Evolutionary conservation across 1,140 invertebrate species (phyloP).

Genomic region (Pseudomyrmex cubaensis): DNA sequence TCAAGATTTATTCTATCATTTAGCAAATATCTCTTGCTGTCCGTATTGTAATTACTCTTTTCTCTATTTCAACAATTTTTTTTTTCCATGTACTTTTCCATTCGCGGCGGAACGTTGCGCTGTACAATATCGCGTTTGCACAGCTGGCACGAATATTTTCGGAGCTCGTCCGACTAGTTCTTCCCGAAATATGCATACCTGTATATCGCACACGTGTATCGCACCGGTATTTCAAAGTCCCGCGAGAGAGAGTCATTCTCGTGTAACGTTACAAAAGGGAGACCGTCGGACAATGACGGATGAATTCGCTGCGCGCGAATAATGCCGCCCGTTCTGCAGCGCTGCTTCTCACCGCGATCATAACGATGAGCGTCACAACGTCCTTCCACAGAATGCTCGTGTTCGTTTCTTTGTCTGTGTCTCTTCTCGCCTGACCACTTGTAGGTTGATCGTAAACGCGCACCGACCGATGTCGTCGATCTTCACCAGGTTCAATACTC

Average conservation of each 20-base stretch:
- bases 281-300: slow-evolving; percentile 67
- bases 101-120: not conserved
- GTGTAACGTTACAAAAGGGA: slow-evolving; percentile 63
- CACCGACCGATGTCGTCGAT: slow-evolving; percentile 1
- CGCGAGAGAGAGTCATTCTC: slow-evolving; percentile 52
- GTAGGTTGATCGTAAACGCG: slow-evolving; percentile 4
- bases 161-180: not conserved
- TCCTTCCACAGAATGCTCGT: slow-evolving; percentile 36
- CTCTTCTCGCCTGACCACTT: slow-evolving; percentile 16
- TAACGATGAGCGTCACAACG: slow-evolving; percentile 38
- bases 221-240: slow-evolving; percentile 56
- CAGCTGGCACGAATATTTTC: not conserved
- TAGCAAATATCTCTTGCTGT: no score
- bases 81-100: not conserved
- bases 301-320: slow-evolving; percentile 68
- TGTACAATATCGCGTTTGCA: not conserved
- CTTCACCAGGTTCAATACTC: slow-evolving; percentile 16
- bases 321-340: slow-evolving; percentile 65
- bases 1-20: no score
- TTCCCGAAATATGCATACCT: not conserved
- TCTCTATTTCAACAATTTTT: no score
- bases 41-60: no score
- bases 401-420: slow-evolving; percentile 45
- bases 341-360: slow-evolving; percentile 13
- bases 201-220: slow-evolving; percentile 29